A percentile compares a stretch with the other conserved stretches of the same genome.
phyloP scores from a whole-genome alignment of 2,888 invertebrate genomes.

The Abrostola triplasia region DNA sequence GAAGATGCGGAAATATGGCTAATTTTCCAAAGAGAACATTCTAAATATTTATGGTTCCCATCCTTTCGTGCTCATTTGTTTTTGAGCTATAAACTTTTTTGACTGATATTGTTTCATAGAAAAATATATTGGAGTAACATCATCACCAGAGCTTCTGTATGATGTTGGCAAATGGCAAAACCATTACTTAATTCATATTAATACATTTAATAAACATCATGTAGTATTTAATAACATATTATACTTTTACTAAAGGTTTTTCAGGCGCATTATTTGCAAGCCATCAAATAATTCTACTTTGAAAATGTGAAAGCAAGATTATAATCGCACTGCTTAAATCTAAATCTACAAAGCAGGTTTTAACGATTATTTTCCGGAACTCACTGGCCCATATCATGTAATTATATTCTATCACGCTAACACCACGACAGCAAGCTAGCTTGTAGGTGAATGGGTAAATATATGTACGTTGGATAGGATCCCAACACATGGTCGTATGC shows the following conservation, averaged over 20 bases:
- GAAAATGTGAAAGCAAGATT: constrained; percentile 29
- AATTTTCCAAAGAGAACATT: constrained; percentile 20
- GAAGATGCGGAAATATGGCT: constrained; percentile 25
- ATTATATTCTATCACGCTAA: constrained; percentile 54
- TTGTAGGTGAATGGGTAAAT: constrained; percentile 6
- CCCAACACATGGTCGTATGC: constrained; percentile 10
- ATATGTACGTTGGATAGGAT: constrained; percentile 23
- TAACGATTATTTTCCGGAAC: constrained; percentile 52
- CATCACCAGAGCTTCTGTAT: too few species aligned
- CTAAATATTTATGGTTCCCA: constrained; percentile 3
- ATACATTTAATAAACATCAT: too few species aligned
- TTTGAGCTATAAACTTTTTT: background rate
- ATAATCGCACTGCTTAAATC: constrained; percentile 43
- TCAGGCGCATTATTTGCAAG: constrained; percentile 30
- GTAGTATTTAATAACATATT: too few species aligned
- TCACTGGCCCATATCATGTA: constrained; percentile 45
- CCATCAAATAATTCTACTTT: constrained; percentile 27
- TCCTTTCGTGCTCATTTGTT: background rate
- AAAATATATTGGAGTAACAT: too few species aligned
- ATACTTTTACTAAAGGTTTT: too few species aligned
- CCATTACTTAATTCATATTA: too few species aligned
- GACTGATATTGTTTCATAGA: background rate
- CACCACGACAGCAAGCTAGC: constrained; percentile 13
- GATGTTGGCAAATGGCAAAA: too few species aligned
- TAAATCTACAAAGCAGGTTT: constrained; percentile 40